A percentile compares a stretch with the other conserved stretches of the same genome.
These are phyloP conservation scores for Aurelia coerulea DNA, from an alignment of 30 jellyfish, hydroid and myxozoan species.

Conservation along the genomic window DNA sequence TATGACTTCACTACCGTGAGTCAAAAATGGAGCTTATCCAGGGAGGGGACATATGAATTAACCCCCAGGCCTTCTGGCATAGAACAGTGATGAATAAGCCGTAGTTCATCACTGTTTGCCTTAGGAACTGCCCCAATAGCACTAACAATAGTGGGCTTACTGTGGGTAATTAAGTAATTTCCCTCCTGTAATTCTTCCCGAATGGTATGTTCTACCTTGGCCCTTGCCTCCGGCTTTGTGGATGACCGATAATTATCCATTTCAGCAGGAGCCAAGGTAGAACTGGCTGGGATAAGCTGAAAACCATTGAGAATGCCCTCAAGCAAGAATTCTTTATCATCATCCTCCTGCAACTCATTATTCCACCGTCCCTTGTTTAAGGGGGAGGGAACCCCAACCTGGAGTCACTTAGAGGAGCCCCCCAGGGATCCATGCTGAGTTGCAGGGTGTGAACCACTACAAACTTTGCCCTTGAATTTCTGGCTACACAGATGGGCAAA, in stretches of 20 bases:
- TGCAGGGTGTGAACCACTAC: constrained; percentile 8
- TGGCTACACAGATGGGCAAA: neutral
- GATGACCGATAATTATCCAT: constrained; percentile 2
- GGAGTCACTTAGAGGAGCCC: neutral
- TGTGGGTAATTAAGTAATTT: neutral
- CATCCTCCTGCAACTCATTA: neutral
- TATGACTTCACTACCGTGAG: too few relatives aligned
- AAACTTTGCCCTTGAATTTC: neutral
- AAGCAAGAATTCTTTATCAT: constrained; percentile 3
- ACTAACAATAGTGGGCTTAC: constrained; percentile 3
- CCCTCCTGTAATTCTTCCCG: neutral
- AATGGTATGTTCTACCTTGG: neutral
- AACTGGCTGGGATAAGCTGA: neutral
- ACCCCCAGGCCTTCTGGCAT: neutral
- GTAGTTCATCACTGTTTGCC: neutral
- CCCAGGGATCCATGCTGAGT: neutral
- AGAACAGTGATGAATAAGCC: neutral
- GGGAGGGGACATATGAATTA: neutral
- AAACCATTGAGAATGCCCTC: constrained; percentile 15
- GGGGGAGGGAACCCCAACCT: neutral
- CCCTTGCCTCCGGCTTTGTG: neutral
- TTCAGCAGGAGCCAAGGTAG: neutral
- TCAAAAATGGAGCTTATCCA: neutral
- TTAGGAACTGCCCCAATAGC: neutral
- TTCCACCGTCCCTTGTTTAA: neutral